Evolutionary conservation across 2,113 vertebrate genomes (phyloP), one percentile per base, ranked within the genome.

Genomic region (Podiceps cristatus): DNA sequence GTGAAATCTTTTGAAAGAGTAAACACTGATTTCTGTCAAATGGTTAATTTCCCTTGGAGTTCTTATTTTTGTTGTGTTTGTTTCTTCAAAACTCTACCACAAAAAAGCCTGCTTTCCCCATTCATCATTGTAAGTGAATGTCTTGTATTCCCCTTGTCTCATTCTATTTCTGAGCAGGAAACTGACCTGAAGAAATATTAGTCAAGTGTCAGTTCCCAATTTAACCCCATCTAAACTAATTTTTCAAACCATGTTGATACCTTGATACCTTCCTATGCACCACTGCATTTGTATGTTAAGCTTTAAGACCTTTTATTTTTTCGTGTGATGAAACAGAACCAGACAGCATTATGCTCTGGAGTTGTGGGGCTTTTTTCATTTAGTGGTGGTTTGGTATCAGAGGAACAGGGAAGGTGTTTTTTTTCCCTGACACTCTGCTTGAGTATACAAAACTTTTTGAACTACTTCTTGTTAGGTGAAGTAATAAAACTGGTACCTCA

Each of bases 201-300:
- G 82, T 86, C 63, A 86, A 64, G 47, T 91, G 47, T 81, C 79
- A 86, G 72, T 58, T 90, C 59, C 52, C 37, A 60, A 64, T 95
- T 95, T 92, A 92, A 93, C 64, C 85, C 20, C 63, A 88, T 86
- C 90, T 90, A 90, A 95, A 88, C 78, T 71, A 63, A 96, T 96
- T 90, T 94, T 92, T 90, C 86, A 96, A 73, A 40, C 10, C 37
- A 25, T 74, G 20, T 69, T 67, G 64, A 74, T 74, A 74, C 9
- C 63, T 93, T 58, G 64, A 74, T 74, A 74, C 9, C 63, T 93
- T 58, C 75, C 56, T 52, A 11, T 74, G 37, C n/a, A 60, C 28
- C 63, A 58, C 11, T 88, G 76, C 55, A 77, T 59, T 84, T 74
- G 13, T 68, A 33, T 67, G 44, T 60, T 75, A 49, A 44, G 45